A percentile compares a stretch with the other conserved stretches of the same genome.
Evolutionary conservation across 2,113 vertebrate species (phyloP).

Genomic region (Ailuropoda melanoleuca): DNA sequence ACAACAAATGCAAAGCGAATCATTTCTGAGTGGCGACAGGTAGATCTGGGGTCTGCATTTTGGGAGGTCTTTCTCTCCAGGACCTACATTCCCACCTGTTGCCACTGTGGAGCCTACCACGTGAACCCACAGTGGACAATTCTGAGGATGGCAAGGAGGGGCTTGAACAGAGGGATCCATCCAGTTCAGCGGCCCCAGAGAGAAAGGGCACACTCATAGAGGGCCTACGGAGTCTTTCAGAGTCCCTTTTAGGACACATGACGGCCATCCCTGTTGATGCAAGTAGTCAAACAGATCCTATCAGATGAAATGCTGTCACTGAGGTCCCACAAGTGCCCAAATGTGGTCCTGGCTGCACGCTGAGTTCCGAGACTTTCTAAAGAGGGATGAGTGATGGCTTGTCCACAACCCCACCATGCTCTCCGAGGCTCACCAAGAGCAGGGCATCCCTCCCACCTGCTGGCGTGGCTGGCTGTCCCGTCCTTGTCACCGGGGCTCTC

Average conservation of each 20-base stretch:
- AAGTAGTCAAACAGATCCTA: rapidly evolving
- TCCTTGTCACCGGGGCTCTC: not conserved
- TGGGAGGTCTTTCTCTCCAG: not conserved
- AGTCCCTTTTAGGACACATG: not conserved
- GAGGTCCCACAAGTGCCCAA: no score
- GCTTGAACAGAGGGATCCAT: rapidly evolving
- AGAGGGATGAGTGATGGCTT: not conserved
- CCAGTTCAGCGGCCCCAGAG: no score
- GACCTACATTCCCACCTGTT: not conserved
- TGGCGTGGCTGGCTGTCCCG: not conserved
- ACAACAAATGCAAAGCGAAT: not conserved
- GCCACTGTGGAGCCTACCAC: not conserved
- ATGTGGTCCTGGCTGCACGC: rapidly evolving
- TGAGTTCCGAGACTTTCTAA: not conserved
- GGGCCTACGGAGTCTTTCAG: not conserved
- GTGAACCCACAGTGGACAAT: not conserved
- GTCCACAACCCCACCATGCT: rapidly evolving
- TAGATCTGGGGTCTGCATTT: not conserved
- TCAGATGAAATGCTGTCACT: not conserved
- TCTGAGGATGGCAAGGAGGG: not conserved
- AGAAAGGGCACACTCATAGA: rapidly evolving
- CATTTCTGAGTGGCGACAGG: not conserved
- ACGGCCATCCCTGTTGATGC: rapidly evolving
- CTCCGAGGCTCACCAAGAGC: not conserved
- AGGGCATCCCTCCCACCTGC: rapidly evolving